These are phyloP conservation scores for Sinocyclocheilus grahami DNA, from an alignment of 2,113 vertebrate genomes.

Conservation along the genomic window DNA sequence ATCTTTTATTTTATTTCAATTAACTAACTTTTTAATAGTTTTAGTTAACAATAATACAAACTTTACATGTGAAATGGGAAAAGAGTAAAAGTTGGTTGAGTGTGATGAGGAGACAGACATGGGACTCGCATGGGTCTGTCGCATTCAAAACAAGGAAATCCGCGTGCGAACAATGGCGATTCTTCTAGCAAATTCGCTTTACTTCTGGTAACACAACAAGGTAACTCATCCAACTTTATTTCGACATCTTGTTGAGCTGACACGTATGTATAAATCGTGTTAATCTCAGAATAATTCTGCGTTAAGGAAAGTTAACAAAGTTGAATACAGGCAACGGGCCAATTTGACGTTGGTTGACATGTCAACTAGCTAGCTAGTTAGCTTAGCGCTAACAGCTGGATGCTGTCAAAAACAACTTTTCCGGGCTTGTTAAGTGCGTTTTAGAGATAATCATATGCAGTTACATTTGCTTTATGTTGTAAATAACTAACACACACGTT, in stretches of 20 bases:
- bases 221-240: background rate
- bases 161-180: slow-evolving; percentile 32
- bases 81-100: background rate
- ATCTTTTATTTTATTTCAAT: background rate
- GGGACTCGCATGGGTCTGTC: background rate
- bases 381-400: slow-evolving; percentile 38
- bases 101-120: background rate
- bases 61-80: too few species aligned
- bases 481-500: too few species aligned
- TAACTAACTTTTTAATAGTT: background rate
- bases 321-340: background rate
- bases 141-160: slow-evolving; percentile 42
- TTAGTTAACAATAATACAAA: background rate
- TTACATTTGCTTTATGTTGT: background rate
- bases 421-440: background rate
- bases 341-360: slow-evolving; percentile 5
- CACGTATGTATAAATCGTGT: background rate
- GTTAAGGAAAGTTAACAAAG: background rate
- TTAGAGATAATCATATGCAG: too few species aligned
- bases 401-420: background rate
- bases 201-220: slow-evolving; percentile 7
- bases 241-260: too few species aligned
- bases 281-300: background rate
- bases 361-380: slow-evolving; percentile 20
- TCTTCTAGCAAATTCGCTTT: background rate